phyloP scores from a whole-genome alignment of 2,888 invertebrate genomes.

The Synanthedon tipuliformis region DNA sequence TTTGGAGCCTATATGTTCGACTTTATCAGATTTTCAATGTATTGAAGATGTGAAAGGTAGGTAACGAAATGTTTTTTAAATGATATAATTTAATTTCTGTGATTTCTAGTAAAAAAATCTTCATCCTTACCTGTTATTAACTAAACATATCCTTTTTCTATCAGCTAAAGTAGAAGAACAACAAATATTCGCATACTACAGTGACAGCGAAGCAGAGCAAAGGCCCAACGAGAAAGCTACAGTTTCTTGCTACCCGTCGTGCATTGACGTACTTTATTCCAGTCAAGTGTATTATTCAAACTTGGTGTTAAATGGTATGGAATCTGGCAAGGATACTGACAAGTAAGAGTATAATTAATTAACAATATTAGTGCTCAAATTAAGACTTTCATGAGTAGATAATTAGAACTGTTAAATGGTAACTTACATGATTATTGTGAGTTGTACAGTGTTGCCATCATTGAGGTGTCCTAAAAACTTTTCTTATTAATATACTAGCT shows the following conservation, averaged over 20 bases:
- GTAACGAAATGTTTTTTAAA: not conserved
- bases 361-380: too few species aligned
- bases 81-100: too few species aligned
- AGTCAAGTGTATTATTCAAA: conserved; percentile 61
- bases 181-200: conserved; percentile 48
- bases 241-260: conserved; percentile 50
- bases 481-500: too few species aligned
- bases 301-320: conserved; percentile 20
- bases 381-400: too few species aligned
- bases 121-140: too few species aligned
- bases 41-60: conserved; percentile 41
- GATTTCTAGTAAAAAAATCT: too few species aligned
- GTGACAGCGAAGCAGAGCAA: conserved; percentile 46
- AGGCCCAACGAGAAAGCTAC: conserved; percentile 20
- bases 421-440: too few species aligned
- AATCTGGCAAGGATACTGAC: too few species aligned
- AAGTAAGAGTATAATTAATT: too few species aligned
- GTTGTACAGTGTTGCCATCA: too few species aligned
- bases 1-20: conserved; percentile 46
- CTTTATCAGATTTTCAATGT: conserved; percentile 38
- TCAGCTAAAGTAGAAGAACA: conserved; percentile 44
- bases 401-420: too few species aligned
- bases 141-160: not conserved
- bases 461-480: too few species aligned
- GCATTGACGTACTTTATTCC: conserved; percentile 53